A percentile compares a stretch with the other conserved stretches of the same genome.
Conservation (phyloP, 2,888 invertebrate genomes). For the Choristoneura rosaceana region DNA sequence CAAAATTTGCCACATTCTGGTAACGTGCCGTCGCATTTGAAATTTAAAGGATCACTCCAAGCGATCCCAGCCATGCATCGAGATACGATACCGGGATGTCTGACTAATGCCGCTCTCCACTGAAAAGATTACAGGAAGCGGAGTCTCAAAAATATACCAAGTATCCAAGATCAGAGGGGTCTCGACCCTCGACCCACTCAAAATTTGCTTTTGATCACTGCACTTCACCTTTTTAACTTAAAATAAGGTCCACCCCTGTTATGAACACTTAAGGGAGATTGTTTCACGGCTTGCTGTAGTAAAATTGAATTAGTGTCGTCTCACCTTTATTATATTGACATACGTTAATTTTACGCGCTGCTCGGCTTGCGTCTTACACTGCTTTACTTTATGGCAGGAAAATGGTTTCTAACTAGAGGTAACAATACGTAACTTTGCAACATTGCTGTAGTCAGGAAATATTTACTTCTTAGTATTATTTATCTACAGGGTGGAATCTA, state of each 20-base stretch:
- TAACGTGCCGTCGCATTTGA: constrained; percentile 32
- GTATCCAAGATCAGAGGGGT: constrained; percentile 55
- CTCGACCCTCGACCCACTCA: constrained; percentile 54
- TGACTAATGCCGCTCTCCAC: constrained; percentile 50
- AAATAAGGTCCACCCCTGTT: constrained; percentile 49
- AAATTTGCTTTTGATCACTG: constrained; percentile 55
- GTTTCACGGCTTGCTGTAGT: constrained; percentile 22
- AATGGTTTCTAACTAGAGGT: neutral
- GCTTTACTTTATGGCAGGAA: constrained; percentile 1
- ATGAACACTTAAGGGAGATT: constrained; percentile 41
- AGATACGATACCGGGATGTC: constrained; percentile 49
- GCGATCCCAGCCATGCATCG: constrained; percentile 47
- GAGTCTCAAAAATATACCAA: constrained; percentile 49
- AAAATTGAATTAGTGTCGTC: constrained; percentile 37
- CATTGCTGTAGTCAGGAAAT: neutral
- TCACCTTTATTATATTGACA: constrained; percentile 35
- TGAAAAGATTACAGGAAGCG: constrained; percentile 52
- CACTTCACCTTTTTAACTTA: constrained; percentile 50
- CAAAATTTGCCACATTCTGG: constrained; percentile 21
- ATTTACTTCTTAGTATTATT: too few relatives aligned
- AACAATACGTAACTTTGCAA: neutral
- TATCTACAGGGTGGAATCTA: too few relatives aligned
- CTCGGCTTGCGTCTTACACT: constrained; percentile 5
- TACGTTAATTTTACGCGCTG: constrained; percentile 18
- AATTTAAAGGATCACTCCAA: constrained; percentile 45